phyloP scores from a whole-genome alignment of 2,113 vertebrate species.

The Elaphurus davidianus region DNA sequence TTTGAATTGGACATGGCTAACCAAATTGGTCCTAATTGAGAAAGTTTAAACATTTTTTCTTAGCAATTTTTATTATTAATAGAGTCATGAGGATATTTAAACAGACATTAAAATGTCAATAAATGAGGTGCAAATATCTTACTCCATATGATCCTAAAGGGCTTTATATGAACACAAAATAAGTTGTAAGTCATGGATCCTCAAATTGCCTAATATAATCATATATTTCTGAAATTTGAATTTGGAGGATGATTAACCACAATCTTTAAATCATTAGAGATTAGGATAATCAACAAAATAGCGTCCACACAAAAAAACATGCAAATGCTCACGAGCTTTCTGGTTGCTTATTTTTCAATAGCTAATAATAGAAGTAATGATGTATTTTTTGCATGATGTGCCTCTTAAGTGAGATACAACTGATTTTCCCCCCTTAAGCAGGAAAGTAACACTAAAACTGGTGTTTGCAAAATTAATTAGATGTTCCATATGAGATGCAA shows the following conservation, averaged over 20 bases:
- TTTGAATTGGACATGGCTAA: background rate
- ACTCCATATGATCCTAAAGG: background rate
- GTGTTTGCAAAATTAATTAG: constrained; percentile 64
- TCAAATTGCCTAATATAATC: background rate
- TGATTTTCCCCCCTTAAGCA: background rate
- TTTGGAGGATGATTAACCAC: background rate
- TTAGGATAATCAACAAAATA: background rate
- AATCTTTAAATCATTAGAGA: background rate
- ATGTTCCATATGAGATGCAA: constrained; percentile 58
- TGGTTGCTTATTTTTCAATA: background rate
- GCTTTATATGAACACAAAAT: background rate
- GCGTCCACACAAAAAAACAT: background rate
- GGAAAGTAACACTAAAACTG: constrained; percentile 51
- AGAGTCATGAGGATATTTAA: background rate
- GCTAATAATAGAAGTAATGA: background rate
- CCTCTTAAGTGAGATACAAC: background rate
- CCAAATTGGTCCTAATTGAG: background rate
- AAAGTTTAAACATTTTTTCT: background rate
- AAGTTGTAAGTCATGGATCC: background rate
- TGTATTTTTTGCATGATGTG: background rate
- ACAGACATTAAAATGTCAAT: background rate
- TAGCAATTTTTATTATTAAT: background rate
- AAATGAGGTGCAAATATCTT: background rate
- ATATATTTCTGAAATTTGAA: background rate
- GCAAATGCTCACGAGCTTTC: background rate